A percentile compares a stretch with the other conserved stretches of the same genome.
phyloP scores from a whole-genome alignment of 2,113 vertebrate species.

The Fulica atra region DNA sequence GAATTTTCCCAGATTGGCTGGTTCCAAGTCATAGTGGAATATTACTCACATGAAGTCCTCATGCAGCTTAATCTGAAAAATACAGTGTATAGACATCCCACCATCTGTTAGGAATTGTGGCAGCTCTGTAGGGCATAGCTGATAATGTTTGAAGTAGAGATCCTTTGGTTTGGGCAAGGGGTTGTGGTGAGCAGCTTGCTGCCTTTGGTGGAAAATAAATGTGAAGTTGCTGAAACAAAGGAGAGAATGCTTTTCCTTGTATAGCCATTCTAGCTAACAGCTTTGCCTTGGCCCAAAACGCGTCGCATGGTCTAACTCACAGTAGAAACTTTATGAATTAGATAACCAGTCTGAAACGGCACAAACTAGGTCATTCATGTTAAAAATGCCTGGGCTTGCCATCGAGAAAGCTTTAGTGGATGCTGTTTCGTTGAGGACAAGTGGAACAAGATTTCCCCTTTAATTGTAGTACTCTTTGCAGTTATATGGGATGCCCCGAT shows the following conservation, averaged over 20 bases:
- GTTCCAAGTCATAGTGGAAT: neutral
- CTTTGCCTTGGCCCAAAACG: neutral
- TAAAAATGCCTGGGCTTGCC: neutral
- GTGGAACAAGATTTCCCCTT: neutral
- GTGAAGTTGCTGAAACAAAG: neutral
- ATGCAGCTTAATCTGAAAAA: neutral
- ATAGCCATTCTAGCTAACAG: neutral
- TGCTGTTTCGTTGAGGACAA: neutral
- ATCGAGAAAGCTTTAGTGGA: neutral
- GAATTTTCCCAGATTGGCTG: neutral
- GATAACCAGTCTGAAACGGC: neutral
- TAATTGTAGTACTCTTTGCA: neutral
- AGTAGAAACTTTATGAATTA: neutral
- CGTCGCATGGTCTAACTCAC: neutral
- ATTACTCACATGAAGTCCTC: neutral
- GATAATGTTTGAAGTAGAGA: constrained; percentile 17
- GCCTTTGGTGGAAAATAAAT: constrained; percentile 16
- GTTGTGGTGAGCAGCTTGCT: constrained; percentile 4
- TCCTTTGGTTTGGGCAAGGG: constrained; percentile 17
- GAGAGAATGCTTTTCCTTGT: neutral
- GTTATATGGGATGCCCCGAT: neutral
- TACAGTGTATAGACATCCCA: neutral
- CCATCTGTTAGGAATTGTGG: constrained; percentile 58
- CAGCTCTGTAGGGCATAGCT: constrained; percentile 36
- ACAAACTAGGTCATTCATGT: neutral